Base-by-base conservation (phyloP, 2,797 vertebrate genomes). In the Diceros bicornis region DNA sequence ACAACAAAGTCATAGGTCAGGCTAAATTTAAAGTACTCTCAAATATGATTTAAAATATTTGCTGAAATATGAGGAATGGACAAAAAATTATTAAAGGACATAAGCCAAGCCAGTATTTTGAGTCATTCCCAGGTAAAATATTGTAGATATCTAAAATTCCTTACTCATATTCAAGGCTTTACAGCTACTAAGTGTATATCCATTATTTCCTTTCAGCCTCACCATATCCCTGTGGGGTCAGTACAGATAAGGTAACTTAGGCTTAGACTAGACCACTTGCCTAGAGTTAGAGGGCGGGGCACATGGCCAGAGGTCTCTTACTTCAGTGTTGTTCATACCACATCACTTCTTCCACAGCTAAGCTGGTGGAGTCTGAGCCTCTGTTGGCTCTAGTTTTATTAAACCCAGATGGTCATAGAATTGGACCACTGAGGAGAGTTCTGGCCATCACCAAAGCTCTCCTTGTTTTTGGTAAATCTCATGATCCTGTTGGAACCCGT, bases 11-110 rank as follows among this genome's bases (percentile, higher is more conserved):
- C 16, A 57, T 69, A 81, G n/a, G 11, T 57, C 69, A 83, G 37
- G 11, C 50, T 92, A 88, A 68, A 94, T 81, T 96, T 88, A 81
- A 37, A 86, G 9, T 4, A 91, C 29, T 52, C 59, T 92, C 27
- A 64, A 82, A 52, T 89, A 61, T 29, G 34, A 78, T 44, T 93
- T 69, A 78, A 83, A 32, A n/a, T 85, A 64, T 89, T 95, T 90
- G 52, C 75, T 95, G 44, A 94, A 78, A 57, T 87, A 89, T 61
- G 29, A 95, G 47, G 20, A 92, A 66, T 72, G 69, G 17, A 16
- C n/a, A 89, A 93, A 88, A 93, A 68, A 25, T 79, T 27, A 81
- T 64, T 82, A 72, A 77, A n/a, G 50, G 47, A 50, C 18, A 57
- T 95, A 47, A 59, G 27, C 50, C 55, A 82, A 77, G 11, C 41